phyloP scores from a whole-genome alignment of 2,888 invertebrate species.

The Griposia aprilina region DNA sequence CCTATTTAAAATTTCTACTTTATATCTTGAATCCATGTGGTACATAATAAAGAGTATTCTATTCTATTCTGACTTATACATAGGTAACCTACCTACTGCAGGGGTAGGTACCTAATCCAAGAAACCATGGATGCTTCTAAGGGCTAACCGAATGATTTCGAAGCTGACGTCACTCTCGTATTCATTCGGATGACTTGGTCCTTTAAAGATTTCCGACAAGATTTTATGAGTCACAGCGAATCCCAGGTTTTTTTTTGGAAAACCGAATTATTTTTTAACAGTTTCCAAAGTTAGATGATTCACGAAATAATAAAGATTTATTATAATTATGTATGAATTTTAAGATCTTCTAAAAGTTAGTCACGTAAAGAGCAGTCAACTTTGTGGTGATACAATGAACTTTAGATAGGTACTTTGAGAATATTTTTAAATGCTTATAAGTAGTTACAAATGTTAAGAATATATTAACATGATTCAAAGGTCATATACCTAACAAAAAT shows the following conservation, averaged over 20 bases:
- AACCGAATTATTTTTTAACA: slow-evolving; percentile 2
- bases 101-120: background rate
- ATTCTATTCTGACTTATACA: background rate
- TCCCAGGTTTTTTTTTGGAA: slow-evolving; percentile 1
- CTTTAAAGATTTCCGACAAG: slow-evolving; percentile 31
- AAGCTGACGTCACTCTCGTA: slow-evolving; percentile 45
- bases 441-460: background rate
- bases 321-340: slow-evolving; percentile 16
- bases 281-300: slow-evolving; percentile 33
- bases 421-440: slow-evolving; percentile 10
- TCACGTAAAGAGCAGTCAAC: slow-evolving; percentile 36
- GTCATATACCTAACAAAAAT: background rate
- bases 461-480: background rate
- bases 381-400: slow-evolving; percentile 37
- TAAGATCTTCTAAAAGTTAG: slow-evolving; percentile 16
- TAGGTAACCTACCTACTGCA: background rate
- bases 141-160: background rate
- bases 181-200: slow-evolving; percentile 38
- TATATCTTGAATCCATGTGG: no score
- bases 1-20: no score
- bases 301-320: slow-evolving; percentile 30
- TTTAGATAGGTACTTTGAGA: background rate
- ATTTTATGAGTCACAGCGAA: slow-evolving; percentile 41
- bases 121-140: background rate
- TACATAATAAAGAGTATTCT: no score